Percentiles rank a stretch among this genome's conserved stretches.
These are phyloP conservation scores for Tetranychus urticae DNA, from an alignment of 1,140 invertebrate genomes.

Conservation along the genomic window DNA sequence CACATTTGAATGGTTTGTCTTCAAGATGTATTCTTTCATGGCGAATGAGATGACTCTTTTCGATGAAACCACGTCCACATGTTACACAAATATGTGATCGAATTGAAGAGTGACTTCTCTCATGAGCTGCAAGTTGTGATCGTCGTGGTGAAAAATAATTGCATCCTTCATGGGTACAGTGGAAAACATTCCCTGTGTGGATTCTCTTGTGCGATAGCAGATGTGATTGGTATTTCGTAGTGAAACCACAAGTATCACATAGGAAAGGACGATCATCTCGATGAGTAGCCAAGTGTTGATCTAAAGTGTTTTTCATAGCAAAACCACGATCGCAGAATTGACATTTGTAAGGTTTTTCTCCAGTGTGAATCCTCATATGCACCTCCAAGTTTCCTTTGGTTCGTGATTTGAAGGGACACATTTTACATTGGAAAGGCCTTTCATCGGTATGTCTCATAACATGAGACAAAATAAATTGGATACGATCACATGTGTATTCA, in stretches of 20 bases:
- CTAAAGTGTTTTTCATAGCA: slow-evolving; percentile 31
- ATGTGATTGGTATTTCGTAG: slow-evolving; percentile 39
- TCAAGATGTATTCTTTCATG: slow-evolving; percentile 38
- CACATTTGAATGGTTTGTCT: slow-evolving; percentile 31
- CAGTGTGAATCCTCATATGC: slow-evolving; percentile 25
- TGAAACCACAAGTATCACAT: slow-evolving; percentile 38
- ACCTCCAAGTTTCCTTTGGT: slow-evolving; percentile 25
- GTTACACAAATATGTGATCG: slow-evolving; percentile 33
- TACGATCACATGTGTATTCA: slow-evolving; percentile 26
- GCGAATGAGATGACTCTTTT: slow-evolving; percentile 35
- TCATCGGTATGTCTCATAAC: slow-evolving; percentile 28
- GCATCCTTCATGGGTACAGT: slow-evolving; percentile 34
- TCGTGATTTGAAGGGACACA: slow-evolving; percentile 23
- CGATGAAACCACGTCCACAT: slow-evolving; percentile 37
- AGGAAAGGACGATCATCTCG: slow-evolving; percentile 28
- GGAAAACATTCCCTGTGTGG: slow-evolving; percentile 34
- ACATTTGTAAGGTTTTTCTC: slow-evolving; percentile 20
- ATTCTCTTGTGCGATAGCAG: slow-evolving; percentile 36
- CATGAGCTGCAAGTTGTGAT: slow-evolving; percentile 36
- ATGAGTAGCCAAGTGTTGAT: slow-evolving; percentile 32
- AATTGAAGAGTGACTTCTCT: slow-evolving; percentile 34
- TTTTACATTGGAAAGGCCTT: slow-evolving; percentile 25
- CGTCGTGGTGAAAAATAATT: slow-evolving; percentile 38
- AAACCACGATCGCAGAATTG: slow-evolving; percentile 27
- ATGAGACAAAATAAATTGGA: slow-evolving; percentile 31